These are phyloP conservation scores for Melangyna quadrimaculata DNA, from an alignment of 2,888 invertebrate species.

Conservation along the genomic window DNA sequence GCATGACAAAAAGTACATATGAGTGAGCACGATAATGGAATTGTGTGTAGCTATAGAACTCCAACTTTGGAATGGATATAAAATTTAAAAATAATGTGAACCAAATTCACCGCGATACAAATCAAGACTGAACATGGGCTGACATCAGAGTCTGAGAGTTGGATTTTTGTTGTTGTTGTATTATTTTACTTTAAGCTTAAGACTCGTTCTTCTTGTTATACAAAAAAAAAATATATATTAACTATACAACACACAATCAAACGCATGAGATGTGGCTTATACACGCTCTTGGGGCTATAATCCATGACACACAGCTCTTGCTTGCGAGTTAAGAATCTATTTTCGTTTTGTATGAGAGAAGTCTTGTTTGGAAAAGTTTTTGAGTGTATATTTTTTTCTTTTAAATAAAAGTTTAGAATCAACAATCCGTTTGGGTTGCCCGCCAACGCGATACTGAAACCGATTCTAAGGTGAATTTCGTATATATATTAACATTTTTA, in stretches of 20 bases:
- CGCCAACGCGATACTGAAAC: slow-evolving; percentile 71
- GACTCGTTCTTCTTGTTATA: slow-evolving; percentile 69
- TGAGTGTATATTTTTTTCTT: not conserved
- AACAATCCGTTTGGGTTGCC: slow-evolving; percentile 66
- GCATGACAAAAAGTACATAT: not conserved
- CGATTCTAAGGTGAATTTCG: slow-evolving; percentile 49
- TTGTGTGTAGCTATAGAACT: not conserved
- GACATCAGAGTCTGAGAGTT: slow-evolving; percentile 55
- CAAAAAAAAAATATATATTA: slow-evolving; percentile 6
- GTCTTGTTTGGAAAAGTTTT: slow-evolving; percentile 20
- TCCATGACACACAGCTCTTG: slow-evolving; percentile 45
- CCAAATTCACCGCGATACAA: slow-evolving; percentile 71
- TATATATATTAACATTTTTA: slow-evolving; percentile 51
- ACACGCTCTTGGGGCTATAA: slow-evolving; percentile 51
- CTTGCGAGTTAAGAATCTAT: slow-evolving; percentile 52
- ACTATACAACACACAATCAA: slow-evolving; percentile 54
- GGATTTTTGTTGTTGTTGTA: slow-evolving; percentile 7
- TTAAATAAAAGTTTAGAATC: not conserved
- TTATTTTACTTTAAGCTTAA: slow-evolving; percentile 23
- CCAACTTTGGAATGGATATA: not conserved
- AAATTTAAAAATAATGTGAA: slow-evolving; percentile 32
- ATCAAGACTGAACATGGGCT: slow-evolving; percentile 66
- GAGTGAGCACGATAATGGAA: not conserved
- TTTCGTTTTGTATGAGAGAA: slow-evolving; percentile 5
- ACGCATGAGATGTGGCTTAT: slow-evolving; percentile 48